Percentiles rank a stretch among this genome's conserved stretches.
Conservation (phyloP, 2,888 invertebrate genomes). For the Erebia aethiops region DNA sequence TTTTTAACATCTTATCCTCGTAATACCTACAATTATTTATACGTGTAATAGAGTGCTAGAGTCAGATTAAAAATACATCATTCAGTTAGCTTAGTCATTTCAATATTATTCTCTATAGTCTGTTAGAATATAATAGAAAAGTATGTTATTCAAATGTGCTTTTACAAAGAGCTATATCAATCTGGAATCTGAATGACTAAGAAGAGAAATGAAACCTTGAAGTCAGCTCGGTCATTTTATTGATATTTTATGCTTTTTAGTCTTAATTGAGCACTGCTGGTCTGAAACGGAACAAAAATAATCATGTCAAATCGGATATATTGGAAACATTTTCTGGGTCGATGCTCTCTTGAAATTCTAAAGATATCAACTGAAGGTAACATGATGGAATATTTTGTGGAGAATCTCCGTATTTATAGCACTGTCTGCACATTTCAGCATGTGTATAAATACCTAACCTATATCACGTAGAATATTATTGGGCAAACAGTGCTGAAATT, state of each 20-base stretch:
- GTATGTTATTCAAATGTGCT: too few relatives aligned
- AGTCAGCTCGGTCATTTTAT: not conserved
- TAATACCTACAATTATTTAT: not conserved
- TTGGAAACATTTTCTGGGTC: constrained; percentile 11
- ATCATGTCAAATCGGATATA: constrained; percentile 6
- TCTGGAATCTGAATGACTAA: not conserved
- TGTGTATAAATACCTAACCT: constrained; percentile 15
- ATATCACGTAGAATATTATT: constrained; percentile 8
- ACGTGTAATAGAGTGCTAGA: not conserved
- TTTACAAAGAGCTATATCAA: too few relatives aligned
- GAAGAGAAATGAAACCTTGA: constrained; percentile 17
- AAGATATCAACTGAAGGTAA: not conserved
- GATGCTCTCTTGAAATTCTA: constrained; percentile 14
- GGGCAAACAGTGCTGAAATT: constrained; percentile 4
- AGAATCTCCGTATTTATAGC: constrained; percentile 7
- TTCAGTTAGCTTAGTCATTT: constrained; percentile 4
- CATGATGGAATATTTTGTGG: constrained; percentile 12
- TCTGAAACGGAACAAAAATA: constrained; percentile 13
- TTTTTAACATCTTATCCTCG: constrained; percentile 14
- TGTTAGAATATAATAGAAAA: too few relatives aligned
- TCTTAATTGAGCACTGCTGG: constrained; percentile 6
- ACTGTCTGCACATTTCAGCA: not conserved
- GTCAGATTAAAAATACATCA: constrained; percentile 4
- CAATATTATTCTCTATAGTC: not conserved
- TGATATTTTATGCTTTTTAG: constrained; percentile 4